Evolutionary conservation across 1,140 invertebrate genomes (phyloP), one percentile per base, ranked within the genome.

Genomic region (Papilio polyxenes): DNA sequence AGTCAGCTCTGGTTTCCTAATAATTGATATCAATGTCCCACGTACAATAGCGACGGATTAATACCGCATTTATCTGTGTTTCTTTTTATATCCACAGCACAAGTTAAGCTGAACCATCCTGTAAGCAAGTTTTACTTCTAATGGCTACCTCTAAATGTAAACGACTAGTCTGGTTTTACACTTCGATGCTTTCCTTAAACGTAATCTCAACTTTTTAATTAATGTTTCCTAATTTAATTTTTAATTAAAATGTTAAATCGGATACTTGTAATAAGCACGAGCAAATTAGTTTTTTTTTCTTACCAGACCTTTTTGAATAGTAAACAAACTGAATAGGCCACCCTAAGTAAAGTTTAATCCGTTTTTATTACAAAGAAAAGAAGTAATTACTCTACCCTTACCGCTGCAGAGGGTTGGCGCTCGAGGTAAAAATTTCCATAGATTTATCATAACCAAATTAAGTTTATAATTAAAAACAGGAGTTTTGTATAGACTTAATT

Each of bases 291-390:
- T 93, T 92, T 91, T 31, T 31, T 92, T 92, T 83, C 88, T 89
- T 88, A 89, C 89, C 87, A 90, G 87, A 83, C 88, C 89, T 86
- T 92, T 94, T 90, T 94, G 90, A 94, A 93, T 93, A 92, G 91
- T 93, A 93, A 91, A 94, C 92, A 93, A 92, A 93, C 93, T 92
- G 92, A 93, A 94, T 94, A 90, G 91, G 88, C 91, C 86, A 87
- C 92, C 92, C 93, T 93, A 94, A 94, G 92, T 92, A 94, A 94
- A 94, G 93, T 94, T 94, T 93, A 94, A 94, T 94, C 92, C 92
- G 92, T 94, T 94, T 94, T 93, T 94, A 94, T 93, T 94, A 94
- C 92, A 90, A 94, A 93, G 93, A 94, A 94, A 94, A 94, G 92
- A 94, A 93, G 93, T 94, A 94, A 94, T 94, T 94, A 93, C 92